Evolutionary conservation across 30 jellyfish, hydroid and myxozoan genomes (phyloP), one percentile per base, ranked within the genome.

Genomic region (Aurelia aurita): DNA sequence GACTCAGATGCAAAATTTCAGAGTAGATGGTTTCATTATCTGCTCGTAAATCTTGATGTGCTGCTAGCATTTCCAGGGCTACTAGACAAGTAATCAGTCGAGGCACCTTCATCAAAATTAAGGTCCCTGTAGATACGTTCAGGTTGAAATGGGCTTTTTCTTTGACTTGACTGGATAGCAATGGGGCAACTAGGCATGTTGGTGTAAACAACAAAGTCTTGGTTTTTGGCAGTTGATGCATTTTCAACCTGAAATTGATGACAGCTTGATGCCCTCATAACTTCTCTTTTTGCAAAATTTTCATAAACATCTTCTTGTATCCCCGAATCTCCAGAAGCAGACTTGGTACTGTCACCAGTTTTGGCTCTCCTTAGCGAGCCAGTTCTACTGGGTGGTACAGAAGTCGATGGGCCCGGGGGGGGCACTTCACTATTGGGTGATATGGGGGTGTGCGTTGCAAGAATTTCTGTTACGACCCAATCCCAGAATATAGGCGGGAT

Each of bases 61-160:
- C 98, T 92, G 44, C 98, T 86, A 44, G 86, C 55, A 46, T 59
- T 85, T 46, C 87, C 89, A 1, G 98, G 96, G 29, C 95, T 79
- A 87, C 98, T 74, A 2, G 96, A 86, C 5, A 70, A 39, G 18
- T 87, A 91, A 22, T 93, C 87, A 6, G 98, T 58, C 2, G 68
- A 12, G 21, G 22, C 53, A 20, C 47, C 88, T 39, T 60, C 88
- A 74, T 44, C 88, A 66, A 89, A 89, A 51, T 89, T 94, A 0
- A 89, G 44, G 51, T 89, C 93, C 32, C 97, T 89, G 90, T 89
- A 89, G 1, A 89, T 43, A 2, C 80, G 66, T 74, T 89, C 97
- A 34, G 54, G 25, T 29, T 81, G 87, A 2, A 6, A 9, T 0
- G 67, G 20, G 20, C 62, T 64, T 74, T 23, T 44, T 26, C 82